Percentiles rank a stretch among this genome's conserved stretches.
phyloP scores from a whole-genome alignment of 2,888 invertebrate species.

The Rhorus exstirpatorius region DNA sequence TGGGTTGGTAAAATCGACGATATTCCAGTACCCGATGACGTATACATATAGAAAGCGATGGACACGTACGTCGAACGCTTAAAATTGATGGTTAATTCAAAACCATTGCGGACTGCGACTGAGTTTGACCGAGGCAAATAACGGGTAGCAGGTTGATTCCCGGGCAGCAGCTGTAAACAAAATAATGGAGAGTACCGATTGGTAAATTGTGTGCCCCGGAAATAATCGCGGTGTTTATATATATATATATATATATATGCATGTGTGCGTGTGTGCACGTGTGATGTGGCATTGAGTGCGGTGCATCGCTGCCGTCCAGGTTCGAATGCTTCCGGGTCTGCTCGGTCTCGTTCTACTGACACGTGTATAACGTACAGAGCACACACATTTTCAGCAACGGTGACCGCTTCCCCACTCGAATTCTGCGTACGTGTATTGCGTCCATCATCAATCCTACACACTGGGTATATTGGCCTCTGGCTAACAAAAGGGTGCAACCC shows the following conservation, averaged over 20 bases:
- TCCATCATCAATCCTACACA: conserved; percentile 1
- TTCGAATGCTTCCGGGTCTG: background rate
- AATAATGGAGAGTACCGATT: conserved; percentile 83
- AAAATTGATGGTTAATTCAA: conserved; percentile 83
- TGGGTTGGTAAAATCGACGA: background rate
- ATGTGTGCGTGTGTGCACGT: background rate
- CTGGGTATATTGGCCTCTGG: background rate
- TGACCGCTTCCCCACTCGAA: conserved; percentile 57
- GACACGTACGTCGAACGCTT: conserved; percentile 74
- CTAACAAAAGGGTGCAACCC: conserved; percentile 17
- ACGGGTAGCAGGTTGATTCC: conserved; percentile 79
- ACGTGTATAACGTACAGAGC: conserved; percentile 48
- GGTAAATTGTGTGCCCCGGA: conserved; percentile 81
- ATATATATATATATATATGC: conserved; percentile 3
- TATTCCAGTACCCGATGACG: conserved; percentile 9
- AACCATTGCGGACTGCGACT: conserved; percentile 79
- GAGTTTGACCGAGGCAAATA: conserved; percentile 82
- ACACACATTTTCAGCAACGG: conserved; percentile 41
- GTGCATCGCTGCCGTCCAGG: conserved; percentile 29
- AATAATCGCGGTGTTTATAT: conserved; percentile 44
- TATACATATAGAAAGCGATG: conserved; percentile 65
- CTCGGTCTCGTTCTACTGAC: conserved; percentile 31
- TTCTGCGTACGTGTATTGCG: conserved; percentile 35
- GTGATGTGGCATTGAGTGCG: conserved; percentile 27
- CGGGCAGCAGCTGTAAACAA: conserved; percentile 82